A percentile compares a stretch with the other conserved stretches of the same genome.
phyloP scores from a whole-genome alignment of 1,140 invertebrate species.

The Goniozus legneri region DNA sequence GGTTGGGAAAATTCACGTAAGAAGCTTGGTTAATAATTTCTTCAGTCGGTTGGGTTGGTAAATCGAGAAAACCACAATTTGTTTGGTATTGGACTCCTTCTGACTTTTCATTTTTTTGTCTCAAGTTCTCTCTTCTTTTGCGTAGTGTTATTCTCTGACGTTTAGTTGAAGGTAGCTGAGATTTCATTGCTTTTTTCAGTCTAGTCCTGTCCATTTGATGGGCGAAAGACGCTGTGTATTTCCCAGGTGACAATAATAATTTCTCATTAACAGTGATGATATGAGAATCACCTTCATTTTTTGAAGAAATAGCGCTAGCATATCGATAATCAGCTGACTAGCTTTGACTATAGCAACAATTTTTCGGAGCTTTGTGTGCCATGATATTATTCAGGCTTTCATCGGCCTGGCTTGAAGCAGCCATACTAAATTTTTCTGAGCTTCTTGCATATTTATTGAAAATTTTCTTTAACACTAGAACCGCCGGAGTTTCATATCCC shows the following conservation, averaged over 20 bases:
- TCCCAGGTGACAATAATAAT: neutral
- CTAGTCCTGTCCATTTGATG: neutral
- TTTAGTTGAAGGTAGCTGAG: neutral
- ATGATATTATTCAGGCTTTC: slow-evolving; percentile 26
- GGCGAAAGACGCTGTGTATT: neutral
- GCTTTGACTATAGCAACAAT: slow-evolving; percentile 20
- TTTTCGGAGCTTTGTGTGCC: slow-evolving; percentile 23
- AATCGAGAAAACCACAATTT: neutral
- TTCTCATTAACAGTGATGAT: slow-evolving; percentile 3
- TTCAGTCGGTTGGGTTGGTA: no score
- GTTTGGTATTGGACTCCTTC: neutral
- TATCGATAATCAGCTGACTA: slow-evolving; percentile 22
- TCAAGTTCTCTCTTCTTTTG: neutral
- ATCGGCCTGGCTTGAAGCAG: slow-evolving; percentile 28
- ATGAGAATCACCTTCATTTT: slow-evolving; percentile 20
- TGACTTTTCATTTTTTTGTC: neutral
- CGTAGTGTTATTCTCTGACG: neutral
- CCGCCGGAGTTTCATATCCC: no score
- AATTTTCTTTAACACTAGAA: no score
- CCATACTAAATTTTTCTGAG: slow-evolving; percentile 18
- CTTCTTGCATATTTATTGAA: slow-evolving; percentile 23
- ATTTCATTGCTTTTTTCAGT: neutral
- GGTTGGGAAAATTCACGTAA: no score
- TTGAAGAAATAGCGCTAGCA: slow-evolving; percentile 14
- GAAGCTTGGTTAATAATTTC: no score